These are phyloP conservation scores for Phyllotreta cruciferae DNA, from an alignment of 2,888 invertebrate genomes.

Conservation along the genomic window DNA sequence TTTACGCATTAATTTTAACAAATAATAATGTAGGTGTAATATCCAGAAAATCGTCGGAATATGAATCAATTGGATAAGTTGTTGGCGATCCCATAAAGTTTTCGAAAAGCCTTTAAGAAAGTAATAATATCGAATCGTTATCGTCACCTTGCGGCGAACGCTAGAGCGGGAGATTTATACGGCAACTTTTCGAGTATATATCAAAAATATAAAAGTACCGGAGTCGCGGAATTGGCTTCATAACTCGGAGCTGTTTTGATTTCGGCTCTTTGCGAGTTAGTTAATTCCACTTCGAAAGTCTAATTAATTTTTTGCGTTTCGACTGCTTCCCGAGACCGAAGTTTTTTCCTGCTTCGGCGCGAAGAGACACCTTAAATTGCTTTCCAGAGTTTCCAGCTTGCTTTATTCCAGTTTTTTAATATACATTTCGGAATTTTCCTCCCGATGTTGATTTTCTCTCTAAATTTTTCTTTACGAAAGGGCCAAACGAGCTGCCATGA, in stretches of 20 bases:
- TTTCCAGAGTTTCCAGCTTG: background rate
- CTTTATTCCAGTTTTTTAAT: slow-evolving; percentile 6
- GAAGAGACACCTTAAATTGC: slow-evolving; percentile 13
- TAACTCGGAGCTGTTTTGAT: slow-evolving; percentile 19
- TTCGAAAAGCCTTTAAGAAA: slow-evolving; percentile 29
- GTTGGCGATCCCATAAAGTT: slow-evolving; percentile 32
- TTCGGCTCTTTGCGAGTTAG: slow-evolving; percentile 16
- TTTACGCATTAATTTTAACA: no score
- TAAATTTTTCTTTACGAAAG: no score
- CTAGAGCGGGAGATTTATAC: slow-evolving; percentile 48
- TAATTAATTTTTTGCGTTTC: slow-evolving; percentile 22
- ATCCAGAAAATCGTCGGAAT: slow-evolving; percentile 12
- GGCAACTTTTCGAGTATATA: slow-evolving; percentile 50
- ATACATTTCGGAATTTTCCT: no score
- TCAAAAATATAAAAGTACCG: slow-evolving; percentile 43
- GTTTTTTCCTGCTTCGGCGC: slow-evolving; percentile 4
- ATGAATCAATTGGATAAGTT: slow-evolving; percentile 26
- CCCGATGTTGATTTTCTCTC: no score
- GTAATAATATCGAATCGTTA: slow-evolving; percentile 47
- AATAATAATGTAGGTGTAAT: background rate
- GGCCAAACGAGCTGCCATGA: no score
- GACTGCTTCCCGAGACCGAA: background rate
- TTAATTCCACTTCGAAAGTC: slow-evolving; percentile 23
- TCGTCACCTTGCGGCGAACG: slow-evolving; percentile 51
- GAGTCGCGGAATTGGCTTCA: slow-evolving; percentile 28